Evolutionary conservation across 2,113 vertebrate species (phyloP), one percentile per base, ranked within the genome.

Genomic region (Osmerus eperlanus): DNA sequence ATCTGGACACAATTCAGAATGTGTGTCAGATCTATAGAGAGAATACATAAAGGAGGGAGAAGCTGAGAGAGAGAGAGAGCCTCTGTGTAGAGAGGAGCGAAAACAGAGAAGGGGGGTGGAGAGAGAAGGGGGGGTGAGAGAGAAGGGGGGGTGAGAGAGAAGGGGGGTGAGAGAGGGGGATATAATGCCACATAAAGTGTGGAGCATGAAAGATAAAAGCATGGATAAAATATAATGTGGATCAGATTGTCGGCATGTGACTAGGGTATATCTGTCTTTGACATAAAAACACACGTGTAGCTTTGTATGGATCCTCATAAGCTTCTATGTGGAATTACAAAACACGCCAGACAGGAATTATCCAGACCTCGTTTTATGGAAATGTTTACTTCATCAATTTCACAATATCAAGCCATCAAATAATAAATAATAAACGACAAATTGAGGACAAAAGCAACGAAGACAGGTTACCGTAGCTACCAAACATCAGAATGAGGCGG

Each of bases 311-410:
- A 15, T 58, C n/a, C 25, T 25, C 16, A 28, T 36, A 54, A 69
- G 60, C 54, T 36, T 55, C 55, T 15, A 13, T 62, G 23, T 62
- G 1, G n/a, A 47, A n/a, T 72, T 36, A 23, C 21, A 56, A 23
- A 63, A n/a, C 64, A 67, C 65, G 13, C 28, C 15, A 68, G 66
- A 55, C 28, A 41, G 15, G n/a, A 29, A 51, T 12, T 66, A 58
- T 65, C 29, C n/a, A 58, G 13, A 11, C 67, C 32, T 59, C 15
- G 28, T 72, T 77, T 79, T 9, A 59, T 77, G 93, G 92, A 94
- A 94, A 94, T 92, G 92, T 94, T 95, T 94, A 95, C 94, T 95
- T 94, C 87, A 92, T 92, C 90, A 6, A 87, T 91, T 90, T 88
- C 94, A 95, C 93, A 90, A 93, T 88, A 94, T 92, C 91, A 52